Evolutionary conservation across 23 tunicate species (phyloP).

Genomic region (Oikopleura dioica): DNA sequence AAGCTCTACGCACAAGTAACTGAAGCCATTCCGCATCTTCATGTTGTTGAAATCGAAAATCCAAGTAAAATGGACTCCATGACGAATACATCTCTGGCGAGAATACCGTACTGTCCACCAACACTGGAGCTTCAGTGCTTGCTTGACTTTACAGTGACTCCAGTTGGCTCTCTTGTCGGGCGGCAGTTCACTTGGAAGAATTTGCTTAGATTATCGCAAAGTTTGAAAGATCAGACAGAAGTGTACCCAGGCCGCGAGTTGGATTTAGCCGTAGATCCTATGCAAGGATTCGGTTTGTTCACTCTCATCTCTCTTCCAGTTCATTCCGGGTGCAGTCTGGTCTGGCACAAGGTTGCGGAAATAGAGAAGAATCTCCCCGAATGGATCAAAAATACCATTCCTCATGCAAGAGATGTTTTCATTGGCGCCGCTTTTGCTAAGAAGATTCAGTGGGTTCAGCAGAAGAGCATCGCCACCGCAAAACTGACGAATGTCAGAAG

Average conservation of each 20-base stretch:
- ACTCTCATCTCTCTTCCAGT: background rate
- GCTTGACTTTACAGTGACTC: background rate
- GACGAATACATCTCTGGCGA: background rate
- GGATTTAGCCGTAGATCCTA: background rate
- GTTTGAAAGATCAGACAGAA: background rate
- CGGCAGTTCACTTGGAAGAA: background rate
- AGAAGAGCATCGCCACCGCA: background rate
- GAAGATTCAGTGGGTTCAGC: background rate
- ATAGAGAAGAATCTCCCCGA: background rate
- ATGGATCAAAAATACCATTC: background rate
- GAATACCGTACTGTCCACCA: background rate
- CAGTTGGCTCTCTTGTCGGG: background rate
- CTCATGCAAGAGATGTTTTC: background rate
- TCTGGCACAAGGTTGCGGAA: background rate
- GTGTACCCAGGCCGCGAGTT: constrained; percentile 6
- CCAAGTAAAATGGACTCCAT: background rate
- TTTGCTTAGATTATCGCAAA: background rate
- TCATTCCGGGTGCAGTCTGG: background rate
- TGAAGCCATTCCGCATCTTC: too few relatives aligned
- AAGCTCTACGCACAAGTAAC: background rate
- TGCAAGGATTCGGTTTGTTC: background rate
- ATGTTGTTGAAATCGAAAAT: too few relatives aligned
- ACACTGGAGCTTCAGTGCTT: constrained; percentile 9
- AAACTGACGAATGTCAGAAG: background rate
- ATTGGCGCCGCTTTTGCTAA: background rate